phyloP scores from a whole-genome alignment of 2,113 vertebrate genomes.

The Hyla sarda region DNA sequence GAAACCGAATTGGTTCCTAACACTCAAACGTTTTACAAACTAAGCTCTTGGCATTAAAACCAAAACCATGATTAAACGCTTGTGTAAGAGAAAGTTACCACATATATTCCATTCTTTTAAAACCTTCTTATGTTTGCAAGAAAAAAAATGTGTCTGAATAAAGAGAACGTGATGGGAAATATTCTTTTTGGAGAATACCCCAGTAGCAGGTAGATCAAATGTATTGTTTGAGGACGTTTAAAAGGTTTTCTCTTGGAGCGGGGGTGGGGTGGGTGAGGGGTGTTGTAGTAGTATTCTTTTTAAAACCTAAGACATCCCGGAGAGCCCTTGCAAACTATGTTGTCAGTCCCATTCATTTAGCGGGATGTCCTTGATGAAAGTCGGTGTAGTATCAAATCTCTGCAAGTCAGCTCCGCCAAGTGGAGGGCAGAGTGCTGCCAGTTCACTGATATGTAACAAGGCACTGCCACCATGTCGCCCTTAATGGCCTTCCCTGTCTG shows the following conservation, averaged over 20 bases:
- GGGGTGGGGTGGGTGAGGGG: no score
- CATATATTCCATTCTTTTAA: no score
- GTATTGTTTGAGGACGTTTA: no score
- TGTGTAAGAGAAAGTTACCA: no score
- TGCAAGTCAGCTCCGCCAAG: not conserved
- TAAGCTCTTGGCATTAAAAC: no score
- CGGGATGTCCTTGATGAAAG: not conserved
- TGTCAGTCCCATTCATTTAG: not conserved
- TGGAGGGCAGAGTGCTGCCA: not conserved
- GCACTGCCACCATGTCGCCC: not conserved
- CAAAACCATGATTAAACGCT: no score
- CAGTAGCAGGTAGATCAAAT: no score
- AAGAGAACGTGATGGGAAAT: not conserved
- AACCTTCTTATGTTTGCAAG: not conserved
- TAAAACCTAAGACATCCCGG: no score
- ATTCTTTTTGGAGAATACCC: not conserved
- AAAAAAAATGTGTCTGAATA: not conserved
- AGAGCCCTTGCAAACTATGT: no score
- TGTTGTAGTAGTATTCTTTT: no score
- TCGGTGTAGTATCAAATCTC: not conserved
- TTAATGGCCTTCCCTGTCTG: not conserved
- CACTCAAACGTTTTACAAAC: no score
- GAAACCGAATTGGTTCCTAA: not conserved
- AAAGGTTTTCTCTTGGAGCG: no score
- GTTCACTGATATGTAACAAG: not conserved